Percentiles rank a stretch among this genome's conserved stretches.
These are phyloP conservation scores for Homarus gammarus DNA, from an alignment of 2,888 invertebrate genomes.

Conservation along the genomic window DNA sequence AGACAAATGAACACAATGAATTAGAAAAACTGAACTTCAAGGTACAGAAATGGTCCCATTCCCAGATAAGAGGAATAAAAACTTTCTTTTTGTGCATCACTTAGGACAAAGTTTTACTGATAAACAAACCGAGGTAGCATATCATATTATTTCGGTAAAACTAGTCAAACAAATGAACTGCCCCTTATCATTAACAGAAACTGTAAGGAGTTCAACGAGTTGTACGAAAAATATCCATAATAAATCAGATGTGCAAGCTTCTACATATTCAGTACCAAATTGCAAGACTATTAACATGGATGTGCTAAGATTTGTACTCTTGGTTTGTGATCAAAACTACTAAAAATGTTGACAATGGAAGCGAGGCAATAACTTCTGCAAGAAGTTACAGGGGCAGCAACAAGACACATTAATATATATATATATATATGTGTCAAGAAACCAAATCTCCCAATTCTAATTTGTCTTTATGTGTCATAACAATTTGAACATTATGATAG, in stretches of 20 bases:
- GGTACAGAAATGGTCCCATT: slow-evolving; percentile 53
- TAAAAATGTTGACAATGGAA: slow-evolving; percentile 25
- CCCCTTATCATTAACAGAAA: slow-evolving; percentile 4
- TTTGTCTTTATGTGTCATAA: background rate
- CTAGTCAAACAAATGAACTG: background rate
- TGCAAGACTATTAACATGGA: slow-evolving; percentile 37
- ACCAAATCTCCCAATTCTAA: too few relatives aligned
- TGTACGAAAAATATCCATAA: slow-evolving; percentile 5
- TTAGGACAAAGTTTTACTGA: slow-evolving; percentile 7
- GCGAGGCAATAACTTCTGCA: slow-evolving; percentile 11
- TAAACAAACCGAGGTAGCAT: slow-evolving; percentile 13
- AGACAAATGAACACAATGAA: slow-evolving; percentile 2
- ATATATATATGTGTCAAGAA: too few relatives aligned
- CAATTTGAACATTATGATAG: slow-evolving; percentile 14
- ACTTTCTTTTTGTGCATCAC: slow-evolving; percentile 24
- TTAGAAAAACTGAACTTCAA: background rate
- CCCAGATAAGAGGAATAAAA: slow-evolving; percentile 30
- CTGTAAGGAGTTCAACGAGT: background rate
- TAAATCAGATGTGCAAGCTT: background rate
- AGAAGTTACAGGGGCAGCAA: background rate
- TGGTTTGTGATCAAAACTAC: slow-evolving; percentile 56
- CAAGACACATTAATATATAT: background rate
- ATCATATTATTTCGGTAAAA: background rate
- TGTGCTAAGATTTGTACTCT: slow-evolving; percentile 64
- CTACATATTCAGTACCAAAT: slow-evolving; percentile 27